phyloP scores from a whole-genome alignment of 2,797 vertebrate species.

The Pseudochromis fuscus region DNA sequence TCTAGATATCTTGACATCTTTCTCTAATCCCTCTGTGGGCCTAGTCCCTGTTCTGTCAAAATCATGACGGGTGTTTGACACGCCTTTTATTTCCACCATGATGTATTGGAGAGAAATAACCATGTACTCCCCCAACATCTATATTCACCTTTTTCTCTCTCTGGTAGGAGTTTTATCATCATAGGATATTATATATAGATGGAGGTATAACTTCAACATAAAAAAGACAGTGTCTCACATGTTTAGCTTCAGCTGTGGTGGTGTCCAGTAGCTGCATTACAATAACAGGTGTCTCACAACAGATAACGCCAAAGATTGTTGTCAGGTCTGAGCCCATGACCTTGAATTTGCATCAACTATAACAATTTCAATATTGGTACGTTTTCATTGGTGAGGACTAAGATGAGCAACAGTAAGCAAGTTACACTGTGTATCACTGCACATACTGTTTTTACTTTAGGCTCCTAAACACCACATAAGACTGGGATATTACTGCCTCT shows the following conservation, averaged over 20 bases:
- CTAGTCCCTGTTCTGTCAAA: slow-evolving; percentile 56
- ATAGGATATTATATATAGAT: slow-evolving; percentile 14
- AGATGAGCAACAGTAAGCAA: too few relatives aligned
- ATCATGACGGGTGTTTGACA: slow-evolving; percentile 43
- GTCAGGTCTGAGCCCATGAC: too few relatives aligned
- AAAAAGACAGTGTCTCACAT: slow-evolving; percentile 1
- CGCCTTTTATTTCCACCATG: slow-evolving; percentile 47
- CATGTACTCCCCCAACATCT: slow-evolving; percentile 22
- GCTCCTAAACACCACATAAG: slow-evolving; percentile 11
- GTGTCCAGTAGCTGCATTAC: too few relatives aligned
- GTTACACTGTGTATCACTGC: too few relatives aligned
- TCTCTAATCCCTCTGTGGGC: slow-evolving; percentile 23
- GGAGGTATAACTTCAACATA: slow-evolving; percentile 23
- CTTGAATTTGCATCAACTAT: too few relatives aligned
- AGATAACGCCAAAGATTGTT: too few relatives aligned
- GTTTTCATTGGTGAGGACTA: too few relatives aligned
- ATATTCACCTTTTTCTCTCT: slow-evolving; percentile 15
- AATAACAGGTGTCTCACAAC: too few relatives aligned
- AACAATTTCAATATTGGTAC: too few relatives aligned
- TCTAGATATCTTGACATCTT: slow-evolving; percentile 31
- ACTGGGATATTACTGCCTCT: slow-evolving; percentile 26
- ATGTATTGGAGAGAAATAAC: slow-evolving; percentile 12
- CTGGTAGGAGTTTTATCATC: slow-evolving; percentile 30
- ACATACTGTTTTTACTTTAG: slow-evolving; percentile 24
- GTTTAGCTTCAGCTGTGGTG: slow-evolving; percentile 15